These are phyloP conservation scores for Elanoides forficatus DNA, from an alignment of 2,113 vertebrate species.

Conservation along the genomic window DNA sequence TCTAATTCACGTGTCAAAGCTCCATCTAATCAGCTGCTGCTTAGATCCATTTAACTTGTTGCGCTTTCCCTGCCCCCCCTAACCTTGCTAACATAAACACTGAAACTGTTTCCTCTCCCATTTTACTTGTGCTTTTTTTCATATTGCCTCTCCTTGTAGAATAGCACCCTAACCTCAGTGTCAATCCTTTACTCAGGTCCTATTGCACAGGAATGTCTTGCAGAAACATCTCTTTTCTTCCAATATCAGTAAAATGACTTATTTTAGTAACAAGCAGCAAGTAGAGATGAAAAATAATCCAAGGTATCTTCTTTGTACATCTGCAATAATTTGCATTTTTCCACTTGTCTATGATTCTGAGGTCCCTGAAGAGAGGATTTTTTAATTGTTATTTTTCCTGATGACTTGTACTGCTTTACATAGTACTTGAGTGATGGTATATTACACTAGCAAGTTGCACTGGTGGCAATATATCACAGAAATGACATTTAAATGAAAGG, in stretches of 20 bases:
- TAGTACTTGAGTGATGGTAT: not conserved
- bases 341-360: not conserved
- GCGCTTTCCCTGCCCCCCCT: not conserved
- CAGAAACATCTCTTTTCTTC: not conserved
- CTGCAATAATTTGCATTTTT: not conserved
- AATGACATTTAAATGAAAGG: not conserved
- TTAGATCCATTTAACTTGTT: not conserved
- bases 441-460: not conserved
- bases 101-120: not conserved
- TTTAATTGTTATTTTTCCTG: not conserved
- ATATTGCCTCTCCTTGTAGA: not conserved
- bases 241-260: not conserved
- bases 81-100: not conserved
- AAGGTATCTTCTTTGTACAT: fast-evolving
- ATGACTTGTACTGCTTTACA: not conserved
- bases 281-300: not conserved
- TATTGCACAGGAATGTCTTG: not conserved
- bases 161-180: not conserved
- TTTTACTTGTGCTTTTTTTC: not conserved
- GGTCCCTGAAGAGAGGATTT: not conserved
- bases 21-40: not conserved
- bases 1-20: not conserved
- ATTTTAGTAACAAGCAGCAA: not conserved
- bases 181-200: not conserved
- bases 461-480: not conserved